Evolutionary conservation across 2,113 vertebrate species (phyloP).

Genomic region (Dasyurus viverrinus): DNA sequence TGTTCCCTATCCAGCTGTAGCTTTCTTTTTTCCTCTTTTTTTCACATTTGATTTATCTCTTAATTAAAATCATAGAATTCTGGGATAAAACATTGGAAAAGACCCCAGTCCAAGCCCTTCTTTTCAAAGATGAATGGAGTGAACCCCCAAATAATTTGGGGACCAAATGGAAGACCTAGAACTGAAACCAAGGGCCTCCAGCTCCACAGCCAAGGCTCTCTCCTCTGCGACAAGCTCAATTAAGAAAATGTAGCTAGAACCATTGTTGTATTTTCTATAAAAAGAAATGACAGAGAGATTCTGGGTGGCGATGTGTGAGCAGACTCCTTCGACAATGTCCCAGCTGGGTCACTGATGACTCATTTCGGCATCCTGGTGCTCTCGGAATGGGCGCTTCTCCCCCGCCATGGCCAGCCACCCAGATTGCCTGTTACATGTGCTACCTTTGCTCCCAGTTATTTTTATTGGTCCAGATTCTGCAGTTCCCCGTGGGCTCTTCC

Average conservation of each 20-base stretch:
- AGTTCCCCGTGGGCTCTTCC: constrained; percentile 41
- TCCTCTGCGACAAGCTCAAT: neutral
- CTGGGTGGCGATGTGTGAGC: neutral
- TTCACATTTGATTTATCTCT: neutral
- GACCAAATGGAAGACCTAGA: neutral
- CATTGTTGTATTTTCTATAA: constrained; percentile 46
- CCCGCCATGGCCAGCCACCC: constrained; percentile 6
- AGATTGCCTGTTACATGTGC: neutral
- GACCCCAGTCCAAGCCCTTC: neutral
- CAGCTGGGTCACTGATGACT: neutral
- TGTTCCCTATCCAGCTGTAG: neutral
- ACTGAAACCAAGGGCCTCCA: neutral
- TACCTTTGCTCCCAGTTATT: constrained; percentile 50
- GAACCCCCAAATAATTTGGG: neutral
- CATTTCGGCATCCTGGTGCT: neutral
- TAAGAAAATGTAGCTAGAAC: neutral
- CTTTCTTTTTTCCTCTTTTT: neutral
- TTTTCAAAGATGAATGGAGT: neutral
- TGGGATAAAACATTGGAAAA: neutral
- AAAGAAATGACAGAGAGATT: neutral
- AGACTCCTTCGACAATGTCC: neutral
- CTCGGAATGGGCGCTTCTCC: constrained; percentile 4
- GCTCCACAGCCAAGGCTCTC: neutral
- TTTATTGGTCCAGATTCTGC: constrained; percentile 69
- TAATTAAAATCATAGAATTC: neutral